Base-by-base conservation (phyloP, 1,140 invertebrate genomes). In the Drosophila pruinosa region DNA sequence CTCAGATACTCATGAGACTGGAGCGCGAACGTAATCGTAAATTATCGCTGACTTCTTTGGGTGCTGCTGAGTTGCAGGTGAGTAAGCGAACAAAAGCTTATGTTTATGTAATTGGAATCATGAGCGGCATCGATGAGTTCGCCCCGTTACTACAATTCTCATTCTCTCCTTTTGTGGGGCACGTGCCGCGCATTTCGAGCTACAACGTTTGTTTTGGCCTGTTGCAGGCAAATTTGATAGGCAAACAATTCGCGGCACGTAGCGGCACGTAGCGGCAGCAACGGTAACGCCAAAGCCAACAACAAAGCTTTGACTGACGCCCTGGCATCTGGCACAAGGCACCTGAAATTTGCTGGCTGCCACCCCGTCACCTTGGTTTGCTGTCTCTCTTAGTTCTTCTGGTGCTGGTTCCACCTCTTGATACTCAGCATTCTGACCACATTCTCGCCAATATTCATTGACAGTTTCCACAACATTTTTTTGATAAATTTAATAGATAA, bases 1-100 rank as follows among this genome's bases (percentile, higher is more conserved):
- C 90, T 52, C 90, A 91, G 57, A 91, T 91, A 74, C 82, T 91
- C 50, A 86, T 91, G 77, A 78, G 90, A 79, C 82, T 91, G 61
- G 90, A 91, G 70, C 88, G 90, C 61, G 90, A 91, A 41, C 81
- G 89, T 22, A 90, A 90, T 77, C 83, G 89, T 41, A 90, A 89
- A 82, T 85, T 90, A 82, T 90, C 89, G 57, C 80, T 90, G 22
- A 86, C 80, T 56, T 68, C 70, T 4, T 52, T 64, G 14, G 63
- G 50, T 6, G 70, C 39, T 12, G 61, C 5, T 10, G 47, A 22
- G 19, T 8, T 21, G 61, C 39, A 31, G 34, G 24, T 59, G 67
- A 6, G 59, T 31, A 7, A 36, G 31, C 31, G 12, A 10, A 7
- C 28, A 10, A 31, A 31, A 58, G 28, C 75, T 65, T 72, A 75